These are phyloP conservation scores for Pararge aegeria DNA, from an alignment of 1,140 invertebrate species.

Conservation along the genomic window DNA sequence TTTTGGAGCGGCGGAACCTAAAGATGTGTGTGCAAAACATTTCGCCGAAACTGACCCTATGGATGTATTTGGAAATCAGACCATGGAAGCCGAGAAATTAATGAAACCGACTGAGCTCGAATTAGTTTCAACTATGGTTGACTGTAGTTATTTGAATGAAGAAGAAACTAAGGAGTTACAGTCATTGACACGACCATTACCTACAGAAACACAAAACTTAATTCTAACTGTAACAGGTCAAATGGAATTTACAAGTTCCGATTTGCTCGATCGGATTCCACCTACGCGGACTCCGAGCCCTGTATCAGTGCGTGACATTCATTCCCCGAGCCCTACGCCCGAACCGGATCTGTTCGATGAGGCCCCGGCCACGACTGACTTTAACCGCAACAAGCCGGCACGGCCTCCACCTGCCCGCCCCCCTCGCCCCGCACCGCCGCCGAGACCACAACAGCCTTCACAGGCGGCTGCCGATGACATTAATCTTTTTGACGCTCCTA, in stretches of 20 bases:
- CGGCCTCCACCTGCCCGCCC: slow-evolving; percentile 58
- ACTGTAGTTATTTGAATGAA: slow-evolving; percentile 35
- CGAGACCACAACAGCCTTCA: slow-evolving; percentile 42
- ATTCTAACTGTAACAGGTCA: slow-evolving; percentile 92
- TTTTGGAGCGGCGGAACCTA: slow-evolving; percentile 58
- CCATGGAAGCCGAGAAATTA: slow-evolving; percentile 38
- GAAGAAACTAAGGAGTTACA: slow-evolving; percentile 55
- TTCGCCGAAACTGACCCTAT: slow-evolving; percentile 42
- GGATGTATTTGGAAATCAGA: slow-evolving; percentile 46
- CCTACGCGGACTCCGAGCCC: slow-evolving; percentile 91
- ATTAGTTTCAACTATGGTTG: slow-evolving; percentile 48
- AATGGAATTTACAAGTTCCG: slow-evolving; percentile 92
- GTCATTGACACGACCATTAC: slow-evolving; percentile 81
- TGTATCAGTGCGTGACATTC: slow-evolving; percentile 87
- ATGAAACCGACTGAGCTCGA: slow-evolving; percentile 66
- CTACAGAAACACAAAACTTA: slow-evolving; percentile 89
- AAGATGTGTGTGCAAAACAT: slow-evolving; percentile 52
- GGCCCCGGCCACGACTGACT: slow-evolving; percentile 45
- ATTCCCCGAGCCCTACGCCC: slow-evolving; percentile 91
- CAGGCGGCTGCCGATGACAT: slow-evolving; percentile 56
- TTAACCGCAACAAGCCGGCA: slow-evolving; percentile 68
- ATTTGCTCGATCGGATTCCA: slow-evolving; percentile 89
- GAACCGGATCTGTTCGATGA: slow-evolving; percentile 79
- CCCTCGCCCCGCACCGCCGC: slow-evolving; percentile 48
- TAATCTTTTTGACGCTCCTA: slow-evolving; percentile 75